A percentile compares a stretch with the other conserved stretches of the same genome.
Evolutionary conservation across 2,888 invertebrate genomes (phyloP).

Genomic region (Netelia virgata): DNA sequence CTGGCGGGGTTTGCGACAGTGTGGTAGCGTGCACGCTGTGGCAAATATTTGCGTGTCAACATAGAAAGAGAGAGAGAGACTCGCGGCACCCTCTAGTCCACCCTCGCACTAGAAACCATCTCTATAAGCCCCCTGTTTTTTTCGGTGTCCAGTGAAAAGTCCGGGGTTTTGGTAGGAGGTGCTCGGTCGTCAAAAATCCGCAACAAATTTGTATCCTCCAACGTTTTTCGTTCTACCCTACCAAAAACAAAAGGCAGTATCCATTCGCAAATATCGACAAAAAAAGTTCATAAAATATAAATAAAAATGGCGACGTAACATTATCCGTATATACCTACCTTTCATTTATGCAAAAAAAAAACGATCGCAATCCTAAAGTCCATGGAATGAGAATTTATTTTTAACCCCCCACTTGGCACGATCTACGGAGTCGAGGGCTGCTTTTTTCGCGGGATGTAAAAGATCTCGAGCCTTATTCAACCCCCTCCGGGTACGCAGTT

Average conservation of each 20-base stretch:
- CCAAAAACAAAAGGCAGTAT: neutral
- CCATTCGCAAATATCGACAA: neutral
- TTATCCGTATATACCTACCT: neutral
- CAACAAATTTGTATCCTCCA: slow-evolving; percentile 28
- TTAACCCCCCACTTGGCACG: neutral
- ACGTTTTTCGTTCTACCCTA: slow-evolving; percentile 4
- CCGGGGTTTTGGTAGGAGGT: neutral
- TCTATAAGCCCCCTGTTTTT: slow-evolving; percentile 31
- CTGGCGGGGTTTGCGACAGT: slow-evolving; percentile 71
- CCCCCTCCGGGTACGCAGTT: slow-evolving; percentile 8
- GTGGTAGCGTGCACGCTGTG: slow-evolving; percentile 80
- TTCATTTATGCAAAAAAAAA: neutral
- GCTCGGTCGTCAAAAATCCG: slow-evolving; percentile 16
- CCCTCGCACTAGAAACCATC: slow-evolving; percentile 42
- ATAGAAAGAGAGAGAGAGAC: slow-evolving; percentile 69
- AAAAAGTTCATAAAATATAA: too few species aligned
- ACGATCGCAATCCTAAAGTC: neutral
- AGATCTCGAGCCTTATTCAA: slow-evolving; percentile 64
- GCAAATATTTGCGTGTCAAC: slow-evolving; percentile 84
- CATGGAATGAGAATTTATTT: neutral
- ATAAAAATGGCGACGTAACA: too few species aligned
- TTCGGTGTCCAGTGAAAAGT: slow-evolving; percentile 2
- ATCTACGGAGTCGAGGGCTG: neutral
- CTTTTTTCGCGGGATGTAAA: slow-evolving; percentile 9
- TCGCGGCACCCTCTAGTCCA: slow-evolving; percentile 50